A percentile compares a stretch with the other conserved stretches of the same genome.
phyloP scores from a whole-genome alignment of 53 echinoderm and acorn worm species.

The Pentamera pediparva region DNA sequence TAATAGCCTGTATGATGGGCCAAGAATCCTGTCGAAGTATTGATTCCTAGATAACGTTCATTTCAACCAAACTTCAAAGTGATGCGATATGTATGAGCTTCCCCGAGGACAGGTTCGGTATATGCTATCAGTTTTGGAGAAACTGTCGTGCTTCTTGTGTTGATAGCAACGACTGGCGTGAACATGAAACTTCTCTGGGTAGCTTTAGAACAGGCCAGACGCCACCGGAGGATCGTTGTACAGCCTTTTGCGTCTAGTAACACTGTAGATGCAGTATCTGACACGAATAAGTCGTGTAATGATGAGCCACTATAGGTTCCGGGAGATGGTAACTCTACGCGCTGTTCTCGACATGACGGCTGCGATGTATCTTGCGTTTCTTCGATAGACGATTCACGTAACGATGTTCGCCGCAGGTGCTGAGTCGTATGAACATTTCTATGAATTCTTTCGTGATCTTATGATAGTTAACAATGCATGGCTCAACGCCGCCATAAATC shows the following conservation, averaged over 20 bases:
- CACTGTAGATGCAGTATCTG: not conserved
- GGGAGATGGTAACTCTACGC: conserved; percentile 11
- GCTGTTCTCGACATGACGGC: conserved; percentile 1
- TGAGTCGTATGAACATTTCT: not conserved
- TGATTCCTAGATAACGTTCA: not conserved
- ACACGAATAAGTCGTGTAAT: not conserved
- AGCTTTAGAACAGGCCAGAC: not conserved
- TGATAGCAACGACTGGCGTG: not conserved
- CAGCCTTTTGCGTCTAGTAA: not conserved
- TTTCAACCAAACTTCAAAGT: not conserved
- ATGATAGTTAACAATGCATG: conserved; percentile 10
- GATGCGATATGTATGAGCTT: not conserved
- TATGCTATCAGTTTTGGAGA: conserved; percentile 2
- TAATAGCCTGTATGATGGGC: not conserved
- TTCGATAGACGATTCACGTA: not conserved
- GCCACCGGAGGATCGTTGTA: not conserved
- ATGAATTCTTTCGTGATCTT: not conserved
- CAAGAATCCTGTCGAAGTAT: not conserved
- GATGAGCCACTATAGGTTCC: too few species aligned
- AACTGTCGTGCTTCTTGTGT: not conserved
- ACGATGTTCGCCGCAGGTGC: not conserved
- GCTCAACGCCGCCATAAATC: conserved; percentile 4
- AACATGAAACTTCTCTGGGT: not conserved
- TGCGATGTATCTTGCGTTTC: not conserved
- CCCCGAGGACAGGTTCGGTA: not conserved